Conservation (phyloP, 2,113 vertebrate species). For the Semnornis frantzii region DNA sequence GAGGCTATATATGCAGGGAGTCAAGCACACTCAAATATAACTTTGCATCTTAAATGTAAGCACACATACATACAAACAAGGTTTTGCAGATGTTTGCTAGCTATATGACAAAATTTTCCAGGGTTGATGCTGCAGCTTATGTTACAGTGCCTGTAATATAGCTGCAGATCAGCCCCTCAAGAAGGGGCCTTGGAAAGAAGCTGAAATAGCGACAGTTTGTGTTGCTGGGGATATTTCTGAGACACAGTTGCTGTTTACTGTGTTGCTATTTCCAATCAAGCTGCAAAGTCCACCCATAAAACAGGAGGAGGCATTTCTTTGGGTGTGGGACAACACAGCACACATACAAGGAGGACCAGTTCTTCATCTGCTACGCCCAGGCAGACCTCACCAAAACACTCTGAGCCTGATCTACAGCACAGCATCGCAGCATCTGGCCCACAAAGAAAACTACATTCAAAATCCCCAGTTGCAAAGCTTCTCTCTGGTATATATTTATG, state of each 20-base stretch:
- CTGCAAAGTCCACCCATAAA: conserved; percentile 49
- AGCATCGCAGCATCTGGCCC: not conserved
- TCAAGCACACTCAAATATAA: not conserved
- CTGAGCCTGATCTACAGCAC: not conserved
- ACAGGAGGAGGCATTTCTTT: conserved; percentile 21
- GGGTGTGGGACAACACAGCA: conserved; percentile 17
- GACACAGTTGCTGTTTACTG: conserved; percentile 52
- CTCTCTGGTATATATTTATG: conserved; percentile 34
- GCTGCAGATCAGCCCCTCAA: conserved; percentile 6
- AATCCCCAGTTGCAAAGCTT: not conserved
- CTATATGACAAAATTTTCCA: conserved; percentile 34
- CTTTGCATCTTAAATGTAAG: conserved; percentile 46
- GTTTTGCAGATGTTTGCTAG: conserved; percentile 44
- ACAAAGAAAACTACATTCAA: not conserved
- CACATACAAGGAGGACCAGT: not conserved
- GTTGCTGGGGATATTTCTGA: conserved; percentile 54
- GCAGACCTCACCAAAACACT: not conserved
- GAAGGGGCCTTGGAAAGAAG: conserved; percentile 23
- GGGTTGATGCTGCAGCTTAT: conserved; percentile 21
- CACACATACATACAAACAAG: conserved; percentile 51
- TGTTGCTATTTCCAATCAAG: conserved; percentile 50
- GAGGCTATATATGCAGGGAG: conserved; percentile 27
- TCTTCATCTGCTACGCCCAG: not conserved
- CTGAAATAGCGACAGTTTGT: conserved; percentile 52
- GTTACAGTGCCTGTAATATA: conserved; percentile 3